Conservation (phyloP, 2,888 invertebrate genomes). For the Trichogramma dendrolimi region DNA sequence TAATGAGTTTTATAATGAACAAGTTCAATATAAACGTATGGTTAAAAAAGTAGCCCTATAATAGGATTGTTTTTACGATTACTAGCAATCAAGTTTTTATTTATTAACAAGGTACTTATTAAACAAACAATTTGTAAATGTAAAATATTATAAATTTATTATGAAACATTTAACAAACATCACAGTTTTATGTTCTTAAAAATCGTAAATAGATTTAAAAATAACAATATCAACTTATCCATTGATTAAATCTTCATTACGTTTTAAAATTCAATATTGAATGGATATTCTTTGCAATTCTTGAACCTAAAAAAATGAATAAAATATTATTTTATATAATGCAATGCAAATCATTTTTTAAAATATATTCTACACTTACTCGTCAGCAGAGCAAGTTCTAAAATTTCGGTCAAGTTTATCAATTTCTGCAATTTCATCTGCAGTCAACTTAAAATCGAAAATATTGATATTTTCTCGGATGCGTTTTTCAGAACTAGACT, state of each 20-base stretch:
- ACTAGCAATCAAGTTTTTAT: no score
- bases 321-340: neutral
- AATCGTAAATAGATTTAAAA: neutral
- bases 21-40: no score
- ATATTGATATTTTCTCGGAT: constrained; percentile 62
- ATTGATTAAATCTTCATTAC: neutral
- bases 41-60: no score
- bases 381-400: constrained; percentile 31
- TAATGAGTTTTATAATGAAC: no score
- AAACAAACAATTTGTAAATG: neutral
- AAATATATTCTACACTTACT: constrained; percentile 31
- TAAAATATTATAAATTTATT: neutral
- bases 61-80: no score
- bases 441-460: constrained; percentile 59
- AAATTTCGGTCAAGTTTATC: constrained; percentile 45
- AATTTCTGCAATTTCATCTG: constrained; percentile 53
- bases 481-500: constrained; percentile 59
- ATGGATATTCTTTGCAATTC: constrained; percentile 54
- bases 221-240: neutral
- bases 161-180: neutral
- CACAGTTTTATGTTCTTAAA: neutral
- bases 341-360: neutral
- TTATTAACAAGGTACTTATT: neutral
- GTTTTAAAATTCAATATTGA: constrained; percentile 40
- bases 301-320: constrained; percentile 27